These are phyloP conservation scores for Magallana ariakensis DNA, from an alignment of 1,140 invertebrate species.

Conservation along the genomic window DNA sequence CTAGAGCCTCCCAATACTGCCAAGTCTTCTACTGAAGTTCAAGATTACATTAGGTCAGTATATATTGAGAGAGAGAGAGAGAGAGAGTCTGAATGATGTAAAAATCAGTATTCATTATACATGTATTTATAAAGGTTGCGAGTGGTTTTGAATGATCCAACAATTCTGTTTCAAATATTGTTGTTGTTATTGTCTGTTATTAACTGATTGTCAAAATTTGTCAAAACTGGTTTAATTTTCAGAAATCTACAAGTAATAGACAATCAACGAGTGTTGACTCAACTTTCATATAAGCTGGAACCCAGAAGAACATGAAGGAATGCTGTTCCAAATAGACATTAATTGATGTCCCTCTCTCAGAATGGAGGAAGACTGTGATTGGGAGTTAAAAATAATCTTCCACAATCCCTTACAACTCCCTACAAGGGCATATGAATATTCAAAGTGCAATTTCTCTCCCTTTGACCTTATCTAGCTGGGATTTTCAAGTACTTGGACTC, in stretches of 20 bases:
- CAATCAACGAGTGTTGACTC: conserved; percentile 87
- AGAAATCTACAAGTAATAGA: conserved; percentile 87
- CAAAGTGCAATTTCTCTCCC: conserved; percentile 3
- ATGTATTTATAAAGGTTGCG: no score
- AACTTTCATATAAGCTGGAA: conserved; percentile 84
- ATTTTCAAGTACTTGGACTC: no score
- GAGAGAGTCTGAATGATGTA: no score
- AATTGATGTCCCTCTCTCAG: no score
- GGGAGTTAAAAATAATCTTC: no score
- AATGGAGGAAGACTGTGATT: no score
- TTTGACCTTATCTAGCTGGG: no score
- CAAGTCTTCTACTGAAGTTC: conserved; percentile 65
- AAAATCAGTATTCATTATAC: no score
- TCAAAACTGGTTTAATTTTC: conserved; percentile 47
- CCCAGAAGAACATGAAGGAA: conserved; percentile 75
- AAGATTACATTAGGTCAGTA: conserved; percentile 65
- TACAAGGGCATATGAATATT: neutral
- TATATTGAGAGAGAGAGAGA: neutral
- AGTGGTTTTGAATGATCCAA: no score
- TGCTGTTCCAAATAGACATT: neutral
- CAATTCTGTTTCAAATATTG: neutral
- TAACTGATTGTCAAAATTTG: neutral
- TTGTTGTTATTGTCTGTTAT: neutral
- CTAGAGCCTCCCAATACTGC: conserved; percentile 70
- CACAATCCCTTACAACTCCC: no score